Evolutionary conservation across 30 jellyfish, hydroid and myxozoan species (phyloP).

Genomic region (Pelagia noctiluca): DNA sequence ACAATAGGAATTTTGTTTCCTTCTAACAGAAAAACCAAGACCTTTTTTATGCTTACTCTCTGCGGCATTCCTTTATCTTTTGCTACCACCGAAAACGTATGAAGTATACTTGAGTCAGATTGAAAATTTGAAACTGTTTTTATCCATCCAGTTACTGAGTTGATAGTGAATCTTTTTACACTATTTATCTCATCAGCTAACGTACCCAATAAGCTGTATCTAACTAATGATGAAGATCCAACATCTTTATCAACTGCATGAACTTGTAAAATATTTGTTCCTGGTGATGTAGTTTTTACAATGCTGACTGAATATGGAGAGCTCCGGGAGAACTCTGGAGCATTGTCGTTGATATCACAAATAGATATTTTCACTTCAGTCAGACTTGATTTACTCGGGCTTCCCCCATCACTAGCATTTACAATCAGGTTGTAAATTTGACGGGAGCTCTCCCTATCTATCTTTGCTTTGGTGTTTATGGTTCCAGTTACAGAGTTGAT

Average conservation of each 20-base stretch:
- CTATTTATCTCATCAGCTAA: conserved; percentile 33
- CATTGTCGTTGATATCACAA: conserved; percentile 83
- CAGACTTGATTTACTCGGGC: conserved; percentile 54
- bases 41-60: conserved; percentile 53
- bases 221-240: conserved; percentile 48
- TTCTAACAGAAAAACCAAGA: conserved; percentile 53
- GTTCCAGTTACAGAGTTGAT: conserved; percentile 75
- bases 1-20: conserved; percentile 29
- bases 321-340: conserved; percentile 79
- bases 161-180: conserved; percentile 50
- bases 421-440: conserved; percentile 57
- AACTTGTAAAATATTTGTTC: conserved; percentile 55
- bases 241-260: conserved; percentile 91
- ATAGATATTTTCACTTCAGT: conserved; percentile 65
- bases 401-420: conserved; percentile 90
- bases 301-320: conserved; percentile 83
- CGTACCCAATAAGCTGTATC: conserved; percentile 63
- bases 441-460: conserved; percentile 83
- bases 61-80: conserved; percentile 73
- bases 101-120: not conserved
- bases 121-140: conserved; percentile 33
- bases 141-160: conserved; percentile 73
- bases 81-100: conserved; percentile 74
- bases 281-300: conserved; percentile 27
- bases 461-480: conserved; percentile 61